Percentiles rank a stretch among this genome's conserved stretches.
Conservation (phyloP, 2,797 vertebrate species). For the Pantherophis vulpinus region DNA sequence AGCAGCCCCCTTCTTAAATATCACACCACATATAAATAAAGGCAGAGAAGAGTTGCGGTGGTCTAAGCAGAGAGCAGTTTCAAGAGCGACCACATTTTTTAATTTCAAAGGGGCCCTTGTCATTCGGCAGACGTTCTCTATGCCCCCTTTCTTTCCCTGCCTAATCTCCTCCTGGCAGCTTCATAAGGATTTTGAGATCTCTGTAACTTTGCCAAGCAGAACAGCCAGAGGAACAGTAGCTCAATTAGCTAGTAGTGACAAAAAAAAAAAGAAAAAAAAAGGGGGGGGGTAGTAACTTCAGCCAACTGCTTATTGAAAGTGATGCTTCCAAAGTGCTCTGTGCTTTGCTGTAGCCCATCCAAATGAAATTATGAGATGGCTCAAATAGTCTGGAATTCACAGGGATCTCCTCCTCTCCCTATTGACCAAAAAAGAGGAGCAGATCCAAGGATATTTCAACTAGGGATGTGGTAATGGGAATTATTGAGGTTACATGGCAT, state of each 20-base stretch:
- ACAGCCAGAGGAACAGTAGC: rapidly evolving
- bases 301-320: conserved; percentile 20
- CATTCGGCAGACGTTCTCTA: not conserved
- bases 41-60: not conserved
- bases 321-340: not conserved
- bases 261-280: not conserved
- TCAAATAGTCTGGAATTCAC: not conserved
- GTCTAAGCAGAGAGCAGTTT: not conserved
- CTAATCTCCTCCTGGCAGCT: not conserved
- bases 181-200: not conserved
- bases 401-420: not conserved
- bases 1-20: conserved; percentile 3
- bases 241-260: not conserved
- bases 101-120: not conserved
- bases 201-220: not conserved
- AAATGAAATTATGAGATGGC: not conserved
- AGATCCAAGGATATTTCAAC: not conserved
- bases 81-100: not conserved
- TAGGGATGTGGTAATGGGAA: not conserved
- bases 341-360: not conserved
- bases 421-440: not conserved
- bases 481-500: not conserved
- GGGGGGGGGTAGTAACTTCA: not conserved
- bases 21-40: conserved; percentile 1
- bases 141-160: not conserved